A percentile compares a stretch with the other conserved stretches of the same genome.
Evolutionary conservation across 2,113 vertebrate genomes (phyloP).

Genomic region (Nothobranchius kuhntae): DNA sequence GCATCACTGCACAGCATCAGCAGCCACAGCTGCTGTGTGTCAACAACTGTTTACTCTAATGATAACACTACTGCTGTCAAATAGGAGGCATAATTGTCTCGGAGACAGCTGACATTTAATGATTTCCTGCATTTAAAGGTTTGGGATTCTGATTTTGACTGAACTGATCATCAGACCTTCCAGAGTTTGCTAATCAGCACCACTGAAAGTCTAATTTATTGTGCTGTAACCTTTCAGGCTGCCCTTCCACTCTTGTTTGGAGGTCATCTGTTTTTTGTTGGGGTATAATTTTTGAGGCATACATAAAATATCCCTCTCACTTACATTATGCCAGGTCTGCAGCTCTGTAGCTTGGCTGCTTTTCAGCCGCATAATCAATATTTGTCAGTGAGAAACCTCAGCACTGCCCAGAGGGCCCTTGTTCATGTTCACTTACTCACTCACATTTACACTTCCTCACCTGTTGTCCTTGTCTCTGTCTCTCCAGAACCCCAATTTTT

Average conservation of each 20-base stretch:
- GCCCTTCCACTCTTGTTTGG: background rate
- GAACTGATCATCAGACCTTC: background rate
- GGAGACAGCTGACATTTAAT: conserved; percentile 35
- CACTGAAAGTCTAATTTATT: conserved; percentile 6
- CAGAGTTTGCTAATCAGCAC: background rate
- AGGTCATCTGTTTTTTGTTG: conserved; percentile 14
- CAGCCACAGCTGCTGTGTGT: conserved; percentile 48
- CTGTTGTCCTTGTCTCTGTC: conserved; percentile 1
- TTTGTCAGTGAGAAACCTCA: conserved; percentile 45
- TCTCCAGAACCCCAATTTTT: background rate
- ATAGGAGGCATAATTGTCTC: conserved; percentile 8
- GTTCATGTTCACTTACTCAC: conserved; percentile 29
- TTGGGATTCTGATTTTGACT: conserved; percentile 5
- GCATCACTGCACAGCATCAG: conserved; percentile 33
- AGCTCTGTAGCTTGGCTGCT: conserved; percentile 24
- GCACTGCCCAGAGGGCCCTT: conserved; percentile 30
- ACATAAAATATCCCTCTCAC: conserved; percentile 6
- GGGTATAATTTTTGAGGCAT: conserved; percentile 14
- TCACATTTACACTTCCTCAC: conserved; percentile 41
- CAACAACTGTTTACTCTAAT: conserved; percentile 33
- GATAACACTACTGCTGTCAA: conserved; percentile 31
- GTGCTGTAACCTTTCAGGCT: conserved; percentile 1
- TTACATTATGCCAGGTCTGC: conserved; percentile 25
- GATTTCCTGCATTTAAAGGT: background rate
- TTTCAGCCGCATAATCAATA: conserved; percentile 56